A percentile compares a stretch with the other conserved stretches of the same genome.
Conservation (phyloP, 2,888 invertebrate species). For the Agrotis puta region DNA sequence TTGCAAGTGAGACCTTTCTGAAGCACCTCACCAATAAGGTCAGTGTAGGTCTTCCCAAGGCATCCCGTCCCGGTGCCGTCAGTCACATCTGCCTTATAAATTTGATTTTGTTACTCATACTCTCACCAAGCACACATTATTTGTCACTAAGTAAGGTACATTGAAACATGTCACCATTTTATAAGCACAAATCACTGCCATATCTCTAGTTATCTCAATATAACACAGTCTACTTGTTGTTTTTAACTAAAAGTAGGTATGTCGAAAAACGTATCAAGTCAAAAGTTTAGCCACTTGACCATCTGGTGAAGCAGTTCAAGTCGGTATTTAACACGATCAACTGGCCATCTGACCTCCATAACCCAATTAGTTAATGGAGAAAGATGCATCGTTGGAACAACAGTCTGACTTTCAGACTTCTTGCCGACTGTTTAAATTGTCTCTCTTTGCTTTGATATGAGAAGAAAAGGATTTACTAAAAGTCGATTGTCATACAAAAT, state of each 20-base stretch:
- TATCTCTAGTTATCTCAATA: not conserved
- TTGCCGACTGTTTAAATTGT: not conserved
- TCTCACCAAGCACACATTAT: too few species aligned
- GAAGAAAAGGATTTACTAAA: not conserved
- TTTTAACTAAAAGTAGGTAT: conserved; percentile 6
- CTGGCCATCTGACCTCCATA: conserved; percentile 38
- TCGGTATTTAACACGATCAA: conserved; percentile 26
- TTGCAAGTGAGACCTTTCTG: too few species aligned
- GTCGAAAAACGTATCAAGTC: not conserved
- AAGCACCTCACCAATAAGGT: too few species aligned
- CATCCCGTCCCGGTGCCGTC: too few species aligned
- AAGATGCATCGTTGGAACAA: conserved; percentile 11
- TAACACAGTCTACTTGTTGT: not conserved
- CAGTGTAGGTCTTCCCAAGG: too few species aligned
- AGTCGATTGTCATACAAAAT: not conserved
- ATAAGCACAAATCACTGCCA: not conserved
- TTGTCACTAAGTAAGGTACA: too few species aligned
- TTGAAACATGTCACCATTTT: not conserved
- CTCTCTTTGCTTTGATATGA: not conserved
- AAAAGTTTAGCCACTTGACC: not conserved
- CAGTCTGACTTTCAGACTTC: not conserved
- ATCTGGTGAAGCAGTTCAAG: conserved; percentile 19
- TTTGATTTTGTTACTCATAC: too few species aligned
- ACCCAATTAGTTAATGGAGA: conserved; percentile 21
- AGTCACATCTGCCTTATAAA: too few species aligned